Evolutionary conservation across 2,113 vertebrate genomes (phyloP).

Genomic region (Sebastes schlegelii): DNA sequence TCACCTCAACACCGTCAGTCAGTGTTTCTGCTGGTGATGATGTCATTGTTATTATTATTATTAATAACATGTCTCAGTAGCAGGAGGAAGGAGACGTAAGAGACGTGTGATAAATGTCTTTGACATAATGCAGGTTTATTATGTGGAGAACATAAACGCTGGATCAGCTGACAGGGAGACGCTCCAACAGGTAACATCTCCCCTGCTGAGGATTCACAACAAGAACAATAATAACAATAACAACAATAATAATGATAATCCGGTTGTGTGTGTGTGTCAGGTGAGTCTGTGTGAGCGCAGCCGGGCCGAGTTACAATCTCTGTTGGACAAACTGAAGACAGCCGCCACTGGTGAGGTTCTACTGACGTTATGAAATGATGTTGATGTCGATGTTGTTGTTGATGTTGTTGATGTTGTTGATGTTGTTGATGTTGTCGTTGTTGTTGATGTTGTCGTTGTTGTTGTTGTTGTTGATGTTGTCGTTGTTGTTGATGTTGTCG

Average conservation of each 20-base stretch:
- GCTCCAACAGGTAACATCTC: constrained; percentile 37
- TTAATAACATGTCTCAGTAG: background rate
- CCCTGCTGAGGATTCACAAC: background rate
- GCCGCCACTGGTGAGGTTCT: constrained; percentile 83
- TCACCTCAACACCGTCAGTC: too few species aligned
- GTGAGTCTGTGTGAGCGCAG: constrained; percentile 86
- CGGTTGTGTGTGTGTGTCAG: constrained; percentile 67
- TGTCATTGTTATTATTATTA: background rate
- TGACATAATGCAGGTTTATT: constrained; percentile 86
- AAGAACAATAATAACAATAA: background rate
- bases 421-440: background rate
- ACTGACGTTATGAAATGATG: too few species aligned
- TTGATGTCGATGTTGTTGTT: background rate
- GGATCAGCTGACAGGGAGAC: constrained; percentile 80
- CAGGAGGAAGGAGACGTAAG: too few species aligned
- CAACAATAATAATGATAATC: background rate
- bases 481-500: background rate
- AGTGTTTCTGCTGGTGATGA: too few species aligned
- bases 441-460: too few species aligned
- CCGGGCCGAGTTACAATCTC: constrained; percentile 83
- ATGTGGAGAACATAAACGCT: constrained; percentile 91
- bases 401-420: too few species aligned
- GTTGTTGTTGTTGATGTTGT: background rate
- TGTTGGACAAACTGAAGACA: constrained; percentile 87
- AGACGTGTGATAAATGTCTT: too few species aligned